Evolutionary conservation across 2,113 vertebrate genomes (phyloP).

Genomic region (Pungitius pungitius): DNA sequence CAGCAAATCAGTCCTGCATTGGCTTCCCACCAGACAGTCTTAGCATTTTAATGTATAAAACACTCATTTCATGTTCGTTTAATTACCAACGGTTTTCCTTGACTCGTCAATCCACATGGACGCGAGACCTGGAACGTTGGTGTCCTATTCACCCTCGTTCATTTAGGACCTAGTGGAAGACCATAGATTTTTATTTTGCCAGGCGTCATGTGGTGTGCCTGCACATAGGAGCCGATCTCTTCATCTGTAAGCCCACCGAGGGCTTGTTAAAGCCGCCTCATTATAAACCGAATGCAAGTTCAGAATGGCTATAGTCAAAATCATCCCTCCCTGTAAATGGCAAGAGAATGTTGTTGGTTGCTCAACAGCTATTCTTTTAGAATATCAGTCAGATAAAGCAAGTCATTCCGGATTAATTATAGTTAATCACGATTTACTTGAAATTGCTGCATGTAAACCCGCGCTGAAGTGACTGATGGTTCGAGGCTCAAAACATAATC

Average conservation of each 20-base stretch:
- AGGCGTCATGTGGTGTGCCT: neutral
- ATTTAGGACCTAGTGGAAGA: neutral
- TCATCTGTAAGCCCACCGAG: neutral
- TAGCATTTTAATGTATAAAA: neutral
- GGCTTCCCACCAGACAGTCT: neutral
- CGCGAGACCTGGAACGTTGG: neutral
- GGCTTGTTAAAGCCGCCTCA: neutral
- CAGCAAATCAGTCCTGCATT: neutral
- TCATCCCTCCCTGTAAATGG: neutral
- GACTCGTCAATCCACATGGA: neutral
- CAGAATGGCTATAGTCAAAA: too few relatives aligned
- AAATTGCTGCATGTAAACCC: conserved; percentile 34
- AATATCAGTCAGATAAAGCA: neutral
- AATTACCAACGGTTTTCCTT: neutral
- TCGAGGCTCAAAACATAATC: conserved; percentile 45
- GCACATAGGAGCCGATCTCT: neutral
- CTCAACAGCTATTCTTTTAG: neutral
- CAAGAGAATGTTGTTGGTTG: neutral
- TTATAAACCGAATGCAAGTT: neutral
- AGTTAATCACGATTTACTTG: conserved; percentile 10
- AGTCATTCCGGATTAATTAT: conserved; percentile 3
- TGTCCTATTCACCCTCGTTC: neutral
- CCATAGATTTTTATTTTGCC: neutral
- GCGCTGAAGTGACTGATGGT: conserved; percentile 21
- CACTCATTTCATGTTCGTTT: neutral